Percentiles rank a stretch among this genome's conserved stretches.
These are phyloP conservation scores for Dinoponera quadriceps DNA, from an alignment of 1,140 invertebrate species.

Conservation along the genomic window DNA sequence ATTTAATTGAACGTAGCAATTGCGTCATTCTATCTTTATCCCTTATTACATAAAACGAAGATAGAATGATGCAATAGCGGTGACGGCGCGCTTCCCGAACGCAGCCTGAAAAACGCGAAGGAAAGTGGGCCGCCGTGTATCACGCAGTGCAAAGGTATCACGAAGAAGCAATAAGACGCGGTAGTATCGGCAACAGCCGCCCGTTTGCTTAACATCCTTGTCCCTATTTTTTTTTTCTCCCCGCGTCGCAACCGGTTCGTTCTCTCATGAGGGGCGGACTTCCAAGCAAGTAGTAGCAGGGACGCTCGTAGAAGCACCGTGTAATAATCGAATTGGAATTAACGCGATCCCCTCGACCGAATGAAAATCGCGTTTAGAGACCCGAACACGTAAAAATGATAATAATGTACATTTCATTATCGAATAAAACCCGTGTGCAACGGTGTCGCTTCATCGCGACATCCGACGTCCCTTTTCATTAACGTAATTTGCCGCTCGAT, in stretches of 20 bases:
- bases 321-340: background rate
- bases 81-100: too few relatives aligned
- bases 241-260: background rate
- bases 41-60: too few relatives aligned
- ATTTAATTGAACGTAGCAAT: too few relatives aligned
- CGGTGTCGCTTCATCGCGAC: background rate
- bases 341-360: background rate
- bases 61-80: too few relatives aligned
- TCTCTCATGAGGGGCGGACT: background rate
- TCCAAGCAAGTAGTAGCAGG: background rate
- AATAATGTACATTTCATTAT: slow-evolving; percentile 27
- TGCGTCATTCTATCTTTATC: too few relatives aligned
- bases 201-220: background rate
- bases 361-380: background rate
- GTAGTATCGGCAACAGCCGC: background rate
- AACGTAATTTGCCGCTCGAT: slow-evolving; percentile 47
- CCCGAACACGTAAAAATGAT: background rate
- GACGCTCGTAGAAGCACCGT: background rate
- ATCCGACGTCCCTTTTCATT: slow-evolving; percentile 33
- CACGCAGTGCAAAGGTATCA: too few relatives aligned
- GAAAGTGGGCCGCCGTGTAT: too few relatives aligned
- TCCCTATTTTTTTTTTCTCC: background rate
- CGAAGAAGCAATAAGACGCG: too few relatives aligned
- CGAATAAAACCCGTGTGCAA: background rate
- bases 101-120: too few relatives aligned